phyloP scores from a whole-genome alignment of 1,140 invertebrate genomes.

The Apolygus lucorum region DNA sequence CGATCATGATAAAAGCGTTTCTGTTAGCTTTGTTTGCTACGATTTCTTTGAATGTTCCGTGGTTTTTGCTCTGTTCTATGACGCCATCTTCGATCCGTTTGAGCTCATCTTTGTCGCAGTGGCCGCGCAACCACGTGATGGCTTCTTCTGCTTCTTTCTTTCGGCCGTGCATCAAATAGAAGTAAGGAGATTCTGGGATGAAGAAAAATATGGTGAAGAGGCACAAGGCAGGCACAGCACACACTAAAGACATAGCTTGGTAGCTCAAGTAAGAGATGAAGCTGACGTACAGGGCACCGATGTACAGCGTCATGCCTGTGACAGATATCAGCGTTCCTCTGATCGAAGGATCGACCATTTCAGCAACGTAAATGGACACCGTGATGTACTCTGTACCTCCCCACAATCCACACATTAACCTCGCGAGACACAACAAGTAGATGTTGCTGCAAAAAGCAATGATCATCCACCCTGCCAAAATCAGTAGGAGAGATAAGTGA shows the following conservation, averaged over 20 bases:
- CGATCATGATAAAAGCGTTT: slow-evolving; percentile 53
- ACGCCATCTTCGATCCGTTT: slow-evolving; percentile 30
- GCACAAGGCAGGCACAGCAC: slow-evolving; percentile 48
- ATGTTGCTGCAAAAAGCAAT: slow-evolving; percentile 37
- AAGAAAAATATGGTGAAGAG: slow-evolving; percentile 57
- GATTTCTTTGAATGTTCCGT: slow-evolving; percentile 18
- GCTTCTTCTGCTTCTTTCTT: slow-evolving; percentile 51
- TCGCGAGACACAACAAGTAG: slow-evolving; percentile 22
- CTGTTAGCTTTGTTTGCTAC: slow-evolving; percentile 32
- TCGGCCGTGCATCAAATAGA: slow-evolving; percentile 50
- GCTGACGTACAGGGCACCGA: slow-evolving; percentile 69
- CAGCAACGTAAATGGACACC: slow-evolving; percentile 53
- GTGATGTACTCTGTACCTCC: slow-evolving; percentile 64
- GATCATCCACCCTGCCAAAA: slow-evolving; percentile 43
- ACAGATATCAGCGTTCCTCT: slow-evolving; percentile 51
- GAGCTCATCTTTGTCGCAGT: slow-evolving; percentile 19
- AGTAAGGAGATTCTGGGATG: slow-evolving; percentile 76
- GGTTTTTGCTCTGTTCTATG: slow-evolving; percentile 20
- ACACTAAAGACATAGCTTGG: slow-evolving; percentile 52
- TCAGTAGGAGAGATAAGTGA: slow-evolving; percentile 53
- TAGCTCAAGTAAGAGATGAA: slow-evolving; percentile 57
- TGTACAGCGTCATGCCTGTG: slow-evolving; percentile 62
- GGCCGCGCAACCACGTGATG: slow-evolving; percentile 53
- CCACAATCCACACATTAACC: slow-evolving; percentile 47
- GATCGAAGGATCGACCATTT: slow-evolving; percentile 40